These are phyloP conservation scores for Andrena marginata DNA, from an alignment of 2,888 invertebrate genomes.

Conservation along the genomic window DNA sequence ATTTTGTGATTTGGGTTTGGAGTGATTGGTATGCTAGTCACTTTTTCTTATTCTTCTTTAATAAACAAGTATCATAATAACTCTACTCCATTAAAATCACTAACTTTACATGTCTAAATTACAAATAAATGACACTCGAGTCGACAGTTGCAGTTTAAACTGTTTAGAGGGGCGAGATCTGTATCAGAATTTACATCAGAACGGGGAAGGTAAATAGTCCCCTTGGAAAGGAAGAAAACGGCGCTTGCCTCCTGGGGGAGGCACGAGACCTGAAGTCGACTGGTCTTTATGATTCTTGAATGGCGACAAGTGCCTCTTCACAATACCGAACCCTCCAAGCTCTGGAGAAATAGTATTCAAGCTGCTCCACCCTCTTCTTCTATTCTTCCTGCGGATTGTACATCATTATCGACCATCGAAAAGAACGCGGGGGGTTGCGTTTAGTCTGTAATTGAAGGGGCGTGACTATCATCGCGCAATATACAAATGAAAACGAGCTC, in stretches of 20 bases:
- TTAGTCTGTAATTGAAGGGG: neutral
- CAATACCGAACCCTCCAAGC: conserved; percentile 38
- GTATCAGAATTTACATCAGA: conserved; percentile 12
- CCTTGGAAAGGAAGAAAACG: conserved; percentile 18
- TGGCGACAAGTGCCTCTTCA: conserved; percentile 61
- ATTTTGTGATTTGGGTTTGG: no score
- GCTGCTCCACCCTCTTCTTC: conserved; percentile 33
- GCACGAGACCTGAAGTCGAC: conserved; percentile 35
- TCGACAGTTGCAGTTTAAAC: neutral
- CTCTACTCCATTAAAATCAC: no score
- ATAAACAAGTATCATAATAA: no score
- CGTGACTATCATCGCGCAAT: neutral
- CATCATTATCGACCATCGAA: neutral
- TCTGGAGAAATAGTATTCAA: neutral
- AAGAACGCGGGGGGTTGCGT: neutral
- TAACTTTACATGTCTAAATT: neutral
- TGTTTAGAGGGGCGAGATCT: neutral
- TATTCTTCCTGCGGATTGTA: conserved; percentile 10
- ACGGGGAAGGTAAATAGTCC: conserved; percentile 4
- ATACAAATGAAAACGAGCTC: no score
- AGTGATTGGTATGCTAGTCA: no score
- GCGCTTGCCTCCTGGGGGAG: conserved; percentile 19
- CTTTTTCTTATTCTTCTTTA: no score
- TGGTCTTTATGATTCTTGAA: conserved; percentile 57
- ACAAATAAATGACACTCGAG: neutral